Base-by-base conservation (phyloP, 1,140 invertebrate genomes). In the Bilobella aurantiaca region DNA sequence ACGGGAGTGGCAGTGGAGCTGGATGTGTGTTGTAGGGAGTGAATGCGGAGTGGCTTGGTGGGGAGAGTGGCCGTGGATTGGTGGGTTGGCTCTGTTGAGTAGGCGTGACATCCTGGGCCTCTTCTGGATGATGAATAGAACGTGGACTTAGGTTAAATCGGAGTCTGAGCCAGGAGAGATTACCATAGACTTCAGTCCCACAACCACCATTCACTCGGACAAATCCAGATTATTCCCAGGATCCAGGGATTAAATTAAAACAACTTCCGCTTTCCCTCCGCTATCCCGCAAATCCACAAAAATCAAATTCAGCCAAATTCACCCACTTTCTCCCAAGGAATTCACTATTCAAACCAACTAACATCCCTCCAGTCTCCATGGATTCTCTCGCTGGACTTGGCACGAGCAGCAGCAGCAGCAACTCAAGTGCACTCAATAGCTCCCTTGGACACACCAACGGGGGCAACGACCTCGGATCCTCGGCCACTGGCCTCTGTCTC, bases 71-170 rank as follows among this genome's bases (percentile, higher is more conserved):
- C 5, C 14, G 23, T 12, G 49, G 49, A 53, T 53, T 53, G 49
- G 49, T 53, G 14, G 12, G 3, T 3, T 12, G 49, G 49, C 23
- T 3, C 14, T 18, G 59, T 23, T 31, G 29, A 34, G 59, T 34
- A 37, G 59, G 59, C 59, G 59, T 27, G 37, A 30, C 25, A 23
- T 62, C 34, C 32, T 62, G 32, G 59, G 14, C 49, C 37, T 62
- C 59, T 27, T 62, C 59, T 25, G 64, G 58, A 69, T 69, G 67
- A 69, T 69, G 67, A 69, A 69, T 69, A 69, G 67, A 69, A 65
- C 49, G 29, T 65, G 63, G 67, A 65, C 63, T 69, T 69, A 69
- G 67, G 67, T 69, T 69, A 69, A 69, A 69, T 69, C 67, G 67
- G 47, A 64, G 67, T 69, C 67, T 65, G 64, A 69, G 67, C 67